These are phyloP conservation scores for Drosophila pegasa DNA, from an alignment of 2,888 invertebrate species.

Conservation along the genomic window DNA sequence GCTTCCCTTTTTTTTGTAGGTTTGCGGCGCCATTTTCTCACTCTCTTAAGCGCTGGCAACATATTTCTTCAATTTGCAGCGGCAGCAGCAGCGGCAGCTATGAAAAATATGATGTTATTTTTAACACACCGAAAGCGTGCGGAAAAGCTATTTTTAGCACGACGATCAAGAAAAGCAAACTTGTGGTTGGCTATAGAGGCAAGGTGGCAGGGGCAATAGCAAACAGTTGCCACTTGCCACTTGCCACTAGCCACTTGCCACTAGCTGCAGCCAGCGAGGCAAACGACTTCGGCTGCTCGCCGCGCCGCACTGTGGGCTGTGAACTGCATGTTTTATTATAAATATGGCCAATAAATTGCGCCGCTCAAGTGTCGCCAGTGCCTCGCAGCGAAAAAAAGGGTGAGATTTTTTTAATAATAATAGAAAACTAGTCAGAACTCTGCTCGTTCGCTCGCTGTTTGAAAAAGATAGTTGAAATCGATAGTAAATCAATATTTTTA, in stretches of 20 bases:
- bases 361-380: slow-evolving; percentile 46
- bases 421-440: neutral
- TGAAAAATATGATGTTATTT: slow-evolving; percentile 77
- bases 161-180: slow-evolving; percentile 49
- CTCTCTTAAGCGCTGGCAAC: slow-evolving; percentile 66
- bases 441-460: neutral
- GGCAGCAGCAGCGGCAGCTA: slow-evolving; percentile 40
- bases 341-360: slow-evolving; percentile 77
- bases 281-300: slow-evolving; percentile 41
- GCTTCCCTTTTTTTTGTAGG: neutral
- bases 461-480: neutral
- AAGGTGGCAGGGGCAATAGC: slow-evolving; percentile 8
- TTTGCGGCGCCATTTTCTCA: slow-evolving; percentile 57
- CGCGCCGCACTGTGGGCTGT: slow-evolving; percentile 22
- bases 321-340: slow-evolving; percentile 73
- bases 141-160: slow-evolving; percentile 77
- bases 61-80: slow-evolving; percentile 74
- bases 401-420: slow-evolving; percentile 27
- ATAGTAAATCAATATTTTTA: neutral
- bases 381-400: slow-evolving; percentile 4
- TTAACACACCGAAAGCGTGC: slow-evolving; percentile 79
- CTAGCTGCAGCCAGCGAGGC: slow-evolving; percentile 34
- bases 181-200: slow-evolving; percentile 47
- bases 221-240: slow-evolving; percentile 34
- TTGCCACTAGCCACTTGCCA: slow-evolving; percentile 19